Evolutionary conservation across 1,140 invertebrate genomes (phyloP).

Genomic region (Contarinia nasturtii): DNA sequence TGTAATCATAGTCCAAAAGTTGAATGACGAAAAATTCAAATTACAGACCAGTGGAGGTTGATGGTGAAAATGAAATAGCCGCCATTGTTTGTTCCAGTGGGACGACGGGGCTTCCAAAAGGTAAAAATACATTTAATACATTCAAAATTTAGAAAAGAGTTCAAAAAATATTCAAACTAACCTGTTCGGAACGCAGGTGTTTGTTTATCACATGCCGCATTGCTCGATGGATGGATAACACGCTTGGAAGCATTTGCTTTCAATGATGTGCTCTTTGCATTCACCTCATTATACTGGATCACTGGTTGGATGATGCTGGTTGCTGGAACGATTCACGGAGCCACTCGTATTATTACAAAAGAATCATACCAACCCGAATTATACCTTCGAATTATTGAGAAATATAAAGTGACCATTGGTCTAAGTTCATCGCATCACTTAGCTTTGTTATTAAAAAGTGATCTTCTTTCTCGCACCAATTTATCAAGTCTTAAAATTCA

Average conservation of each 20-base stretch:
- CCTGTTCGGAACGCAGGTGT: slow-evolving; percentile 1
- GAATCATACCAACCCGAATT: neutral
- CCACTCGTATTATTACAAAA: neutral
- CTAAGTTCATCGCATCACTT: neutral
- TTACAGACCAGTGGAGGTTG: slow-evolving; percentile 6
- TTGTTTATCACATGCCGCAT: neutral
- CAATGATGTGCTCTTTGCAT: neutral
- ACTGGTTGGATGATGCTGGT: neutral
- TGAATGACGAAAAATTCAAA: slow-evolving; percentile 4
- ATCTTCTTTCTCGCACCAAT: slow-evolving; percentile 12
- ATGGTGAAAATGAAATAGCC: slow-evolving; percentile 16
- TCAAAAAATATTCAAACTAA: too few relatives aligned
- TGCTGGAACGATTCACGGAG: neutral
- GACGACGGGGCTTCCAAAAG: slow-evolving; percentile 60
- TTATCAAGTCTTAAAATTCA: slow-evolving; percentile 16
- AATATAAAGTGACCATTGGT: slow-evolving; percentile 1
- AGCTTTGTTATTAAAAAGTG: slow-evolving; percentile 9
- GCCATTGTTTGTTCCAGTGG: slow-evolving; percentile 38
- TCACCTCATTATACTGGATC: neutral
- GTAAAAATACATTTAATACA: too few relatives aligned
- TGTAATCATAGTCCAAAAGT: neutral
- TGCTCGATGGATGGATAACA: neutral
- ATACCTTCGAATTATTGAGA: neutral
- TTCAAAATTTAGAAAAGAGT: too few relatives aligned
- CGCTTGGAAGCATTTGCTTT: neutral